phyloP scores from a whole-genome alignment of 2,113 vertebrate species.

The Acrocephalus arundinaceus region DNA sequence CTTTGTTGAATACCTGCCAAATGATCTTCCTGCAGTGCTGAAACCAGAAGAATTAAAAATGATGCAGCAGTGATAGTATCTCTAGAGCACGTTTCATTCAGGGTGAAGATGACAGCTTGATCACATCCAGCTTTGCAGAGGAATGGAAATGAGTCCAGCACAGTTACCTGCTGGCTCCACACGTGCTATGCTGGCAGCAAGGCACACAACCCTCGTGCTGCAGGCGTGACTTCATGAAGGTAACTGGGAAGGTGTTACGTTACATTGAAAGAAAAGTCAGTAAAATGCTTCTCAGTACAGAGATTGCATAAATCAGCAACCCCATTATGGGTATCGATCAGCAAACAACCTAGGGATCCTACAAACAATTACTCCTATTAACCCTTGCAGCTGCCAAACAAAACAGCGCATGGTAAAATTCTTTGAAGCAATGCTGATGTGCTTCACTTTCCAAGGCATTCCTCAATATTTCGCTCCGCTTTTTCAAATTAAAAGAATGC shows the following conservation, averaged over 20 bases:
- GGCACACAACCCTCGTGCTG: neutral
- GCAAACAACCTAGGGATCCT: neutral
- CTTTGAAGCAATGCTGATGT: neutral
- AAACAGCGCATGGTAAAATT: neutral
- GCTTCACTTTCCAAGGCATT: neutral
- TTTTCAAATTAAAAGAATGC: neutral
- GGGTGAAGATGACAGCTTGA: neutral
- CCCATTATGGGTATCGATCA: neutral
- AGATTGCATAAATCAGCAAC: neutral
- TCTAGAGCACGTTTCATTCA: neutral
- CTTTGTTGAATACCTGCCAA: neutral
- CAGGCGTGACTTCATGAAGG: neutral
- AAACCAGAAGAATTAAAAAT: neutral
- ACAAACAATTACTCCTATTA: neutral
- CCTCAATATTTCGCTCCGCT: neutral
- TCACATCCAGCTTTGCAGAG: neutral
- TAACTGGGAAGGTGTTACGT: neutral
- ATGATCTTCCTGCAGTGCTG: neutral
- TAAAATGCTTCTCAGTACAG: neutral
- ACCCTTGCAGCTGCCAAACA: neutral
- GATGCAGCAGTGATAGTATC: rapidly evolving
- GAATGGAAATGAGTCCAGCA: neutral
- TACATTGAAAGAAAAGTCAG: neutral
- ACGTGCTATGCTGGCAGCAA: rapidly evolving
- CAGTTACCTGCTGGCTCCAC: too few relatives aligned